phyloP scores from a whole-genome alignment of 2,113 vertebrate genomes.

The Cygnus atratus region DNA sequence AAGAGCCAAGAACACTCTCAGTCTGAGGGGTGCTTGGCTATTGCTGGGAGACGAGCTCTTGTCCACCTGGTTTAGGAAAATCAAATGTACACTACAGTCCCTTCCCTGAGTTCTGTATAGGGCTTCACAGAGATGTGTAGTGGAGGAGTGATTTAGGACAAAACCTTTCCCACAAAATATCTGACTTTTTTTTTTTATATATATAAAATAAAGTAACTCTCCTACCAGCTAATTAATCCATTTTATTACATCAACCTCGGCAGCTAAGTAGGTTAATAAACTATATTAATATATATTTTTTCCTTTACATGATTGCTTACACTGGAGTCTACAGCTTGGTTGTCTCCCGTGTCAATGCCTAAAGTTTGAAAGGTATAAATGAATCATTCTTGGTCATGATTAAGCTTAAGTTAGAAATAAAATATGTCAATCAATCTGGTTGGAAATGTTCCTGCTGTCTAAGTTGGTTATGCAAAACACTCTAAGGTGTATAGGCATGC shows the following conservation, averaged over 20 bases:
- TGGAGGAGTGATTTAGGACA: neutral
- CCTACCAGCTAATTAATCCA: slow-evolving; percentile 32
- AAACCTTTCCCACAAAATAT: neutral
- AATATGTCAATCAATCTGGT: slow-evolving; percentile 79
- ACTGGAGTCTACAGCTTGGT: slow-evolving; percentile 13
- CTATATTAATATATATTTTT: slow-evolving; percentile 41
- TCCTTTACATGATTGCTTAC: neutral
- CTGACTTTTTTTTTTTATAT: neutral
- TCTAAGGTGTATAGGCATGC: slow-evolving; percentile 73
- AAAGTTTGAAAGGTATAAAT: slow-evolving; percentile 68
- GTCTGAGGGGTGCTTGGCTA: neutral
- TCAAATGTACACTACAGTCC: accelerated
- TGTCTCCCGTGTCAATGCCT: slow-evolving; percentile 38
- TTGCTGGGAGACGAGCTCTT: neutral
- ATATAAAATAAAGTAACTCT: slow-evolving; percentile 34
- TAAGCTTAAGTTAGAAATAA: slow-evolving; percentile 80
- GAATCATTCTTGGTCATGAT: slow-evolving; percentile 70
- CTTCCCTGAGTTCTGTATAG: neutral
- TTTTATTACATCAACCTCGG: neutral
- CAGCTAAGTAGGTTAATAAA: slow-evolving; percentile 18
- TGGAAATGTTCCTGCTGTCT: slow-evolving; percentile 77
- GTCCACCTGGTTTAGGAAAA: neutral
- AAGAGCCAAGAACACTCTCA: neutral
- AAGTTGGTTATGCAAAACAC: slow-evolving; percentile 79
- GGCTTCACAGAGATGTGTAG: neutral